Percentiles rank a stretch among this genome's conserved stretches.
phyloP scores from a whole-genome alignment of 2,797 vertebrate species.

The Okamejei kenojei region DNA sequence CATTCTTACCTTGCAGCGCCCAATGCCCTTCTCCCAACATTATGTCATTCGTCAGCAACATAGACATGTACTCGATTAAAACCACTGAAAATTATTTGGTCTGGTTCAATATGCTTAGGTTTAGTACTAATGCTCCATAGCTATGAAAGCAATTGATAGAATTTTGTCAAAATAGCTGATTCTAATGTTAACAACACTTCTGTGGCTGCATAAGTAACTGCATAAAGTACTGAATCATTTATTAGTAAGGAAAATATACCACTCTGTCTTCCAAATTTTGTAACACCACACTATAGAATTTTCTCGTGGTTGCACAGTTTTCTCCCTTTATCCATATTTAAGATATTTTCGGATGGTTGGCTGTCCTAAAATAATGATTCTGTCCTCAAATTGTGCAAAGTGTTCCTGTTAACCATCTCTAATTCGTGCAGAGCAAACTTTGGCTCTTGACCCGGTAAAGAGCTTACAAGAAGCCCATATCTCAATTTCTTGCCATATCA shows the following conservation, averaged over 20 bases:
- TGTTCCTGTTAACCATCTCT: not conserved
- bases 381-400: not conserved
- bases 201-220: not conserved
- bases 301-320: not conserved
- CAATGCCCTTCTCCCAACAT: too few relatives aligned
- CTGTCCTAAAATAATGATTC: not conserved
- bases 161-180: not conserved
- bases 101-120: not conserved
- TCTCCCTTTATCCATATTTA: too few relatives aligned
- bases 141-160: not conserved
- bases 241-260: not conserved
- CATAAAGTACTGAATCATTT: not conserved
- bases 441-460: not conserved
- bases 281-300: not conserved
- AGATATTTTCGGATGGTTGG: not conserved
- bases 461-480: not conserved
- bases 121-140: not conserved
- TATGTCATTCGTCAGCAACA: too few relatives aligned
- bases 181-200: not conserved
- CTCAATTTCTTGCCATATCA: not conserved
- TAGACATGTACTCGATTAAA: too few relatives aligned
- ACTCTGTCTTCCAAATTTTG: not conserved
- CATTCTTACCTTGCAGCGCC: too few relatives aligned
- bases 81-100: too few relatives aligned
- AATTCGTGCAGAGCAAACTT: not conserved